Evolutionary conservation across 2,113 vertebrate species (phyloP).

Genomic region (Lagopus leucura): DNA sequence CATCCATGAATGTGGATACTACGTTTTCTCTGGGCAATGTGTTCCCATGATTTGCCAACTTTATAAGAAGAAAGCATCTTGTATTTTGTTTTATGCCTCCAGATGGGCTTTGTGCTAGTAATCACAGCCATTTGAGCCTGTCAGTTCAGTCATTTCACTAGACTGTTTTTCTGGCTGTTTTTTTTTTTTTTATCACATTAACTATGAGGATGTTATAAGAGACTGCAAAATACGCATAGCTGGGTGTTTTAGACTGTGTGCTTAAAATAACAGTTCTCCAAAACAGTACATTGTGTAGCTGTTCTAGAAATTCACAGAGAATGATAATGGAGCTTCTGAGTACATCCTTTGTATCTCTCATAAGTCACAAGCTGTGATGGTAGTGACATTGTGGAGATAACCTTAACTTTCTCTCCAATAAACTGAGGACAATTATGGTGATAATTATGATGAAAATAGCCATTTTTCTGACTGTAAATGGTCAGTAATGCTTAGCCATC

Average conservation of each 20-base stretch:
- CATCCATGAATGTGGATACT: not conserved
- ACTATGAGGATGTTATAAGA: not conserved
- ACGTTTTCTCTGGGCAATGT: not conserved
- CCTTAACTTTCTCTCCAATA: not conserved
- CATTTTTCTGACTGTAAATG: not conserved
- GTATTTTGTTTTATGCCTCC: not conserved
- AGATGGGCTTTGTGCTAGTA: not conserved
- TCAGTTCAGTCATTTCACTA: not conserved
- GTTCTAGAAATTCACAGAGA: not conserved
- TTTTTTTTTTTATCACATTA: not conserved
- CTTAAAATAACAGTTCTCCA: not conserved
- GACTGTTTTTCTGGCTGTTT: not conserved
- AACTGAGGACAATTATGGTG: not conserved
- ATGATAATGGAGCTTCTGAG: not conserved
- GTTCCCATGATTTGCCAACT: not conserved
- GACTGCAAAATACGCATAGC: not conserved
- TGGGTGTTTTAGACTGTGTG: not conserved
- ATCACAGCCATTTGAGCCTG: not conserved
- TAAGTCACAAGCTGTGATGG: conserved; percentile 28
- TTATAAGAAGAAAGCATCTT: not conserved
- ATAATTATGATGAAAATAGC: not conserved
- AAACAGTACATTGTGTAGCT: not conserved
- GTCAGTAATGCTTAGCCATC: not conserved
- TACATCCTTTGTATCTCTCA: not conserved
- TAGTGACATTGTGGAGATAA: conserved; percentile 1